Evolutionary conservation across 2,113 vertebrate genomes (phyloP).

Genomic region (Panthera leo): DNA sequence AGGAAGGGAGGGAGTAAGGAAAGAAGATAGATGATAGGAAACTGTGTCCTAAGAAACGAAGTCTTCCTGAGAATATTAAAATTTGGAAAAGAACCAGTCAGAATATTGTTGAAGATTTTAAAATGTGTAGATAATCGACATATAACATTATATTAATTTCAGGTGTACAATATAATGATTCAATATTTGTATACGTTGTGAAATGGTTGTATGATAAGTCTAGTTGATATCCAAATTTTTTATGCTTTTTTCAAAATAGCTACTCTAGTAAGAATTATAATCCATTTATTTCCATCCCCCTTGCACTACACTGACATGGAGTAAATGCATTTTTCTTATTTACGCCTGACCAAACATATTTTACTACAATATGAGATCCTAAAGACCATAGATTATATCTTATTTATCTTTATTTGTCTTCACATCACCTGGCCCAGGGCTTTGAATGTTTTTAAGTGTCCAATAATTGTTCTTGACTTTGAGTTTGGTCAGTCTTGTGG

Average conservation of each 20-base stretch:
- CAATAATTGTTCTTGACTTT: background rate
- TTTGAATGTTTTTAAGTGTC: background rate
- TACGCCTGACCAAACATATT: background rate
- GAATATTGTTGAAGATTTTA: background rate
- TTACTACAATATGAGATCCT: background rate
- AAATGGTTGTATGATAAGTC: background rate
- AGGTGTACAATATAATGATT: background rate
- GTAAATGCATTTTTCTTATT: background rate
- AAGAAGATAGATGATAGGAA: background rate
- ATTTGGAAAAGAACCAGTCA: background rate
- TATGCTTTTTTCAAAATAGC: background rate
- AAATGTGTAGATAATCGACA: background rate
- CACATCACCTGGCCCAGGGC: background rate
- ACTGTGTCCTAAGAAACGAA: background rate
- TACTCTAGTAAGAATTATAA: constrained; percentile 2
- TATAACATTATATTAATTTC: background rate
- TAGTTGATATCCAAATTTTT: background rate
- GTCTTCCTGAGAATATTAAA: constrained; percentile 24
- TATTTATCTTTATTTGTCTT: constrained; percentile 29
- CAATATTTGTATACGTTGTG: background rate
- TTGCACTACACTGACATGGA: background rate
- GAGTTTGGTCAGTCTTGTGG: background rate
- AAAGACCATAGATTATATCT: background rate
- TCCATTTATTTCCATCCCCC: background rate
- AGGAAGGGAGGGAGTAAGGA: background rate